These are phyloP conservation scores for Cynoglossus semilaevis DNA, from an alignment of 2,113 vertebrate species.

Conservation along the genomic window DNA sequence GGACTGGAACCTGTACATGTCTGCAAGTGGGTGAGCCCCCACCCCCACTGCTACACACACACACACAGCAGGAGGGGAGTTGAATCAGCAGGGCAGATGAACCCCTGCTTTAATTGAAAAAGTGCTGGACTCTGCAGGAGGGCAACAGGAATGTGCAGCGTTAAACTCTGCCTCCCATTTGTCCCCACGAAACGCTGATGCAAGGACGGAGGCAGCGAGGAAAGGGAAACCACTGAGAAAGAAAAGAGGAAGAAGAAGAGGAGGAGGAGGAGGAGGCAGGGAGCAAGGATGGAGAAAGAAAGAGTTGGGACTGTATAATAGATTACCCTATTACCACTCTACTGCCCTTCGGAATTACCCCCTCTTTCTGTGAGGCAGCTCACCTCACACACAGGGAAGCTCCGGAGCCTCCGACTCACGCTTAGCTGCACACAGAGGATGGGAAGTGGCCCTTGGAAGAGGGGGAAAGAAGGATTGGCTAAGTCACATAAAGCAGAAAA, in stretches of 20 bases:
- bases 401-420: conserved; percentile 59
- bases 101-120: conserved; percentile 71
- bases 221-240: conserved; percentile 21
- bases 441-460: conserved; percentile 52
- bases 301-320: conserved; percentile 70
- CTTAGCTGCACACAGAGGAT: conserved; percentile 49
- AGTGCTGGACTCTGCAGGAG: conserved; percentile 71
- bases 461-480: conserved; percentile 42
- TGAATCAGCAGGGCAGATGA: conserved; percentile 52
- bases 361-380: conserved; percentile 50
- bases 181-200: conserved; percentile 75
- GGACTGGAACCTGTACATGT: conserved; percentile 4
- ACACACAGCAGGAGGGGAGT: conserved; percentile 24
- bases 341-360: conserved; percentile 70
- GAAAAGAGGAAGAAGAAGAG: background rate
- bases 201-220: conserved; percentile 64
- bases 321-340: conserved; percentile 76
- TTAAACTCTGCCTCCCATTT: conserved; percentile 73
- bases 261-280: background rate
- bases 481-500: conserved; percentile 11
- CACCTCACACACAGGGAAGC: conserved; percentile 53
- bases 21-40: background rate
- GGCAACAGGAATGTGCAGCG: conserved; percentile 66
- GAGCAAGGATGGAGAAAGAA: conserved; percentile 39
- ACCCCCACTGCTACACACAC: background rate